Conservation (phyloP, 2,113 vertebrate species). For the Gobius niger region DNA sequence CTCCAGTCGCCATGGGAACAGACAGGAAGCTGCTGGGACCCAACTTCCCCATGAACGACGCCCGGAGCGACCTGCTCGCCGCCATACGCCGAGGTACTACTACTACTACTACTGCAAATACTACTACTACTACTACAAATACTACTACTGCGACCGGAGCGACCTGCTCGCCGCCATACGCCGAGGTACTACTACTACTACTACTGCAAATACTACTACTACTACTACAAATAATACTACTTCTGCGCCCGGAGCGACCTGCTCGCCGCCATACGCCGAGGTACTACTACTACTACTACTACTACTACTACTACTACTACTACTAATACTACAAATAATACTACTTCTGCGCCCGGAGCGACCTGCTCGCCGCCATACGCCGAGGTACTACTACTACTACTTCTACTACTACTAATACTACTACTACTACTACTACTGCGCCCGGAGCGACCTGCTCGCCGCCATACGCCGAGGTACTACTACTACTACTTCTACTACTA, state of each 20-base stretch:
- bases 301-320: no score
- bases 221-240: no score
- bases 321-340: no score
- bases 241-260: slow-evolving; percentile 89
- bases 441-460: slow-evolving; percentile 88
- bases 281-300: slow-evolving; percentile 53
- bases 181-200: slow-evolving; percentile 74
- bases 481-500: background rate
- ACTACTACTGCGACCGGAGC: slow-evolving; percentile 67
- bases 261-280: slow-evolving; percentile 89
- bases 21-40: slow-evolving; percentile 79
- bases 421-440: slow-evolving; percentile 31
- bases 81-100: slow-evolving; percentile 88
- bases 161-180: slow-evolving; percentile 90
- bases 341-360: slow-evolving; percentile 88
- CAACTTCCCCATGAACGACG: slow-evolving; percentile 89
- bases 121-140: no score
- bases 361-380: slow-evolving; percentile 89
- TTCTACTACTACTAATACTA: no score
- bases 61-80: slow-evolving; percentile 88
- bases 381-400: slow-evolving; percentile 74
- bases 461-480: slow-evolving; percentile 88
- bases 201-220: no score
- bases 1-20: slow-evolving; percentile 47
- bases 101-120: background rate